Conservation (phyloP, 2,113 vertebrate genomes). For the Dasyurus viverrinus region DNA sequence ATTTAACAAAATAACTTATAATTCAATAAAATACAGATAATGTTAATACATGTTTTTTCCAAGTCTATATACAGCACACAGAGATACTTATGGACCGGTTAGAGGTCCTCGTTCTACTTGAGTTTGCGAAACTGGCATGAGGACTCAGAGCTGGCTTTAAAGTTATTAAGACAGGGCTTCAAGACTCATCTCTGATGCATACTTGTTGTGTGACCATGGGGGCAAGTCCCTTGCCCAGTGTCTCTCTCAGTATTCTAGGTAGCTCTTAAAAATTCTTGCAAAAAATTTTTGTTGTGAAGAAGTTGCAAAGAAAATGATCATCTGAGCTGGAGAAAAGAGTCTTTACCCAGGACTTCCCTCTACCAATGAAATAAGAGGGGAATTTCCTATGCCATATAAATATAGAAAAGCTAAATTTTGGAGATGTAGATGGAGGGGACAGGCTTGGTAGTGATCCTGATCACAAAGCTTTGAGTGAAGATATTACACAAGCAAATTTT, state of each 20-base stretch:
- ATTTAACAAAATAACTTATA: background rate
- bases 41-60: background rate
- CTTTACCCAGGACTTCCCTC: background rate
- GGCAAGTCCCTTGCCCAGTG: background rate
- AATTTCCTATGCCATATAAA: background rate
- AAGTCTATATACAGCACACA: background rate
- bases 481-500: background rate
- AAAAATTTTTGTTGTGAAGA: too few relatives aligned
- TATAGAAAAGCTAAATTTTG: background rate
- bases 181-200: background rate
- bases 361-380: background rate
- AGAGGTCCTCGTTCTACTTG: background rate
- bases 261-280: background rate
- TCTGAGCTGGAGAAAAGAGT: background rate
- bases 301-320: background rate
- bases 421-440: background rate
- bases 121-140: background rate
- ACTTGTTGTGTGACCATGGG: background rate
- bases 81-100: background rate
- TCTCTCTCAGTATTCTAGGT: background rate
- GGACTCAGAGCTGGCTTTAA: background rate
- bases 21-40: background rate
- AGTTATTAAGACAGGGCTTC: background rate
- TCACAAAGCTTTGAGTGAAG: background rate
- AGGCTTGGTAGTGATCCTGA: background rate